Base-by-base conservation (phyloP, 2,888 invertebrate species). In the Thera obeliscata region DNA sequence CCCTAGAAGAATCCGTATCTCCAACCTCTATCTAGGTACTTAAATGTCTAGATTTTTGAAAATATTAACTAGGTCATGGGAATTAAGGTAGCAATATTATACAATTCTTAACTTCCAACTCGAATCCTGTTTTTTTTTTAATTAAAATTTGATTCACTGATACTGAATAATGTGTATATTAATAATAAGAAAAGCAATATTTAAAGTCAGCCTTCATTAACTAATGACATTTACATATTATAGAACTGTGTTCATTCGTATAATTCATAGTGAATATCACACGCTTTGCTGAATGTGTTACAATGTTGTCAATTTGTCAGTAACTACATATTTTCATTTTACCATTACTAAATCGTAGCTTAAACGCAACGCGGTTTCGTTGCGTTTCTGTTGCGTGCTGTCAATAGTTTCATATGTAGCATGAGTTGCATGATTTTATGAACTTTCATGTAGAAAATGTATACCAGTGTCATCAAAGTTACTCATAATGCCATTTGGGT, bases 401-500 rank as follows among this genome's bases (percentile, higher is more conserved):
- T 49, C 52, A 66, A 64, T 60, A 68, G 64, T 68, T 43, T 48
- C 72, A 79, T 76, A 67, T 69, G 77, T 81, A 79, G 87, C 85
- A 87, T 87, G 86, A 79, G 69, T 73, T 78, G 88, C 87, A 88
- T 87, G 88, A 82, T 56, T 22, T 49, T 49, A 48, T 33, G n/a
- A 55, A 55, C 59, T 48, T 2, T 7, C 52, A 52, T 52, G 22
- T 52, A 8, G 2, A 33, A 33, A 22, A 52, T 8, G 22, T 33
- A 33, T 52, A 50, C 12, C 43, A 43, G 43, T 43, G 49, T 55
- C 63, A 69, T 56, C 65, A 55, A 55, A 60, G 59, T 48, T 59
- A 46, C 55, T 35, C 41, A 50, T 22, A 56, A 36, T 49, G 12
- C 5, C 54, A 62, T 66, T 82, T 84, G 82, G 82, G 83, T 83